Evolutionary conservation across 2,888 invertebrate genomes (phyloP), one percentile per base, ranked within the genome.

Genomic region (Scaptodrosophila latifasciaeformis): DNA sequence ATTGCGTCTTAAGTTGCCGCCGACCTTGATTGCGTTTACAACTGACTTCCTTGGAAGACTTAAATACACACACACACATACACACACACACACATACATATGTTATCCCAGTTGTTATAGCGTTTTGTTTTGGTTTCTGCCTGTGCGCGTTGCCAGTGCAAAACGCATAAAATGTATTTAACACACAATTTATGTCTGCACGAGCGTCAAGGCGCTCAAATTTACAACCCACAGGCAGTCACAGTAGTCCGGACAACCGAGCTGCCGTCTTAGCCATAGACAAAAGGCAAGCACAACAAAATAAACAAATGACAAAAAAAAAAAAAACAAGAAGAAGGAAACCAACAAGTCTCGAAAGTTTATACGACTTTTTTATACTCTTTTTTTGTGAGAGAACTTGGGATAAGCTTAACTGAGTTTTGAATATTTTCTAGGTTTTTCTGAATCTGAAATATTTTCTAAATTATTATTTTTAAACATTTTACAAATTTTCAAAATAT

Each of bases 111-210:
- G 6, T 17, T 29, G 27, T 44, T 15, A 29, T 30, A 1, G 12
- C 29, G 17, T n/a, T 29, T 27, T 17, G 10, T 15, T 2, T 7
- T 19, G n/a, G 29, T 34, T 34, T 6, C 31, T 18, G 24, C 29
- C 43, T 47, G 59, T 24, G 51, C 47, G 10, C 7, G 13, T 21
- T 15, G 13, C 6, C 54, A 46, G 46, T 59, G 59, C 49, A 50
- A 64, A 74, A 74, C 78, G 74, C 78, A 72, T 76, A 79, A 79
- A 79, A 75, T 79, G 79, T 79, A 76, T 79, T 79, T 79, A 79
- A 71, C 79, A 74, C 71, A 78, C 79, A 79, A 79, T 79, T 79
- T 81, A 79, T 79, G 81, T 70, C 65, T 69, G 69, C 67, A 63
- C 59, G 60, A 52, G 55, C 50, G 51, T 55, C 44, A 50, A 69